phyloP scores from a whole-genome alignment of 2,113 vertebrate genomes.

The Felis chaus region DNA sequence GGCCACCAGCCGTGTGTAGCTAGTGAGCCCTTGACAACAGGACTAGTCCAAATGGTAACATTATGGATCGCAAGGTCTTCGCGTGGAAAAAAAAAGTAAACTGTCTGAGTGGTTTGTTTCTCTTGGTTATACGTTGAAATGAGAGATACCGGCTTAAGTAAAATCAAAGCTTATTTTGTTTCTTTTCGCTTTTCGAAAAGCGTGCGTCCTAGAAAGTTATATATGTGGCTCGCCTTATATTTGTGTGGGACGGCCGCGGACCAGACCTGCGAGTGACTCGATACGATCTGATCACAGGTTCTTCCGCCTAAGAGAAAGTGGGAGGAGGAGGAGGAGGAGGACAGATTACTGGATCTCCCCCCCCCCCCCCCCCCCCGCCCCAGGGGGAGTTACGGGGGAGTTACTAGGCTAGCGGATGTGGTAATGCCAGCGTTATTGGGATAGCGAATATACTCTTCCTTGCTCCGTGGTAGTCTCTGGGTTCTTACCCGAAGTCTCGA shows the following conservation, averaged over 20 bases:
- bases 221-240: not conserved
- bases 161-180: not conserved
- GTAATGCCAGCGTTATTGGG: not conserved
- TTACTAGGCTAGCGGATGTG: not conserved
- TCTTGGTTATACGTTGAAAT: not conserved
- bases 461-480: not conserved
- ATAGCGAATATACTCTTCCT: not conserved
- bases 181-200: not conserved
- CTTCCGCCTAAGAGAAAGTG: not conserved
- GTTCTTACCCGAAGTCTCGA: not conserved
- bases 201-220: not conserved
- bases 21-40: not conserved
- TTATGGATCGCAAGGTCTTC: not conserved
- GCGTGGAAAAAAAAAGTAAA: not conserved
- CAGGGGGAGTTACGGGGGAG: not conserved
- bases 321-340: not conserved
- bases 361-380: fast-evolving
- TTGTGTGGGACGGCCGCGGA: not conserved
- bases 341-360: not conserved
- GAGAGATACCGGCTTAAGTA: not conserved
- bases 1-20: not conserved
- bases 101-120: not conserved
- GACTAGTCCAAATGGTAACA: not conserved
- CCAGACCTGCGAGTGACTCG: not conserved
- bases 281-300: not conserved